These are phyloP conservation scores for Agriopis marginaria DNA, from an alignment of 2,888 invertebrate genomes.

Conservation along the genomic window DNA sequence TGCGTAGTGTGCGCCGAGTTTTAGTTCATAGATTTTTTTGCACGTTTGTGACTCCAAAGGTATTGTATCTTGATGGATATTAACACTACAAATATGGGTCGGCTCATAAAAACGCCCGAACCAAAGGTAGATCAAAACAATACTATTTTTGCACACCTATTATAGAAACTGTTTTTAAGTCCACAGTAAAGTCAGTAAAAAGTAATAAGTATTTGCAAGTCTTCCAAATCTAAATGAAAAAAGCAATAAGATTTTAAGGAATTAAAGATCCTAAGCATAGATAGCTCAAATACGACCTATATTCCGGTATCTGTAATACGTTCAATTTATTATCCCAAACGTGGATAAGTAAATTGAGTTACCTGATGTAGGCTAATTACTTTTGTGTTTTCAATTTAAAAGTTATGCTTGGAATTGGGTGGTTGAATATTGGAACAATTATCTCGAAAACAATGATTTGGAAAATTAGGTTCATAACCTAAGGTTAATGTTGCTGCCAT, in stretches of 20 bases:
- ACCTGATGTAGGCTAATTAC: conserved; percentile 51
- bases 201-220: not conserved
- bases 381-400: conserved; percentile 46
- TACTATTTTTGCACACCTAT: too few relatives aligned
- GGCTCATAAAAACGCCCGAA: too few relatives aligned
- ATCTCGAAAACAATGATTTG: conserved; percentile 28
- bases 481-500: not conserved
- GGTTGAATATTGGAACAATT: conserved; percentile 42
- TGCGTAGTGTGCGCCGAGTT: too few relatives aligned
- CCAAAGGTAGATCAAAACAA: too few relatives aligned
- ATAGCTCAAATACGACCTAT: conserved; percentile 1
- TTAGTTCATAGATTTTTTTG: too few relatives aligned
- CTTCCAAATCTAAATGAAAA: not conserved
- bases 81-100: too few relatives aligned
- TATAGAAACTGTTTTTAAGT: too few relatives aligned
- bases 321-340: conserved; percentile 48
- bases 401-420: conserved; percentile 41
- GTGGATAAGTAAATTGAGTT: conserved; percentile 52
- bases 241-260: not conserved
- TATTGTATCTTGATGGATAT: too few relatives aligned
- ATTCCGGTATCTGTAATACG: conserved; percentile 16
- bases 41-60: too few relatives aligned
- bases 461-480: not conserved
- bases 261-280: not conserved
- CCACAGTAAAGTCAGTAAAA: too few relatives aligned